phyloP scores from a whole-genome alignment of 2,888 invertebrate species.

The Himalopsyche japonica region DNA sequence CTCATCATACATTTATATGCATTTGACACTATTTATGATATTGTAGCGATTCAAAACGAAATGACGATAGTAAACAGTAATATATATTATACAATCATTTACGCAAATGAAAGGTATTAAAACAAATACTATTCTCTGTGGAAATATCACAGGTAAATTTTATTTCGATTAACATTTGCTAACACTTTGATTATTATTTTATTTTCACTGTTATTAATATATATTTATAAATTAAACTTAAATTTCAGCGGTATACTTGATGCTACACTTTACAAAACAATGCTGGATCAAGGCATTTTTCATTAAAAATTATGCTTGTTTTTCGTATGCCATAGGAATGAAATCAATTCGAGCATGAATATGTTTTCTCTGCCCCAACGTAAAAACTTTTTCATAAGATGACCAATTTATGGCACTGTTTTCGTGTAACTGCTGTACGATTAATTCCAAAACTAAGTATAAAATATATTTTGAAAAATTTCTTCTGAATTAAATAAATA shows the following conservation, averaged over 20 bases:
- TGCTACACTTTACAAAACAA: background rate
- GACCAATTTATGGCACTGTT: slow-evolving; percentile 12
- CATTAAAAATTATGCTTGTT: background rate
- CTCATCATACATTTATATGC: no score
- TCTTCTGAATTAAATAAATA: no score
- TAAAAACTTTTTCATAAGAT: background rate
- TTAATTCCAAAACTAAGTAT: slow-evolving; percentile 10
- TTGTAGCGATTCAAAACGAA: no score
- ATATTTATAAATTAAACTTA: background rate
- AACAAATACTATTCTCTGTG: no score
- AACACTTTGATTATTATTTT: no score
- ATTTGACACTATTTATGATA: no score
- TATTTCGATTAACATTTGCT: no score
- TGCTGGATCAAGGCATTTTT: background rate
- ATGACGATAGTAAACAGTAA: no score
- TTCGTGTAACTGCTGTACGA: slow-evolving; percentile 5
- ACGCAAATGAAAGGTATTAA: no score
- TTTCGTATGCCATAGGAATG: background rate
- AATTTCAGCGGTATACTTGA: background rate
- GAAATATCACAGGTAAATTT: no score
- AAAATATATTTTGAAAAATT: no score
- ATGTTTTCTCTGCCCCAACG: background rate
- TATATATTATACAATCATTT: no score
- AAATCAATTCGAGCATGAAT: background rate
- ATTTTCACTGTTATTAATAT: background rate